Conservation (phyloP, 2,888 invertebrate genomes). For the Drosophila prostipennis region DNA sequence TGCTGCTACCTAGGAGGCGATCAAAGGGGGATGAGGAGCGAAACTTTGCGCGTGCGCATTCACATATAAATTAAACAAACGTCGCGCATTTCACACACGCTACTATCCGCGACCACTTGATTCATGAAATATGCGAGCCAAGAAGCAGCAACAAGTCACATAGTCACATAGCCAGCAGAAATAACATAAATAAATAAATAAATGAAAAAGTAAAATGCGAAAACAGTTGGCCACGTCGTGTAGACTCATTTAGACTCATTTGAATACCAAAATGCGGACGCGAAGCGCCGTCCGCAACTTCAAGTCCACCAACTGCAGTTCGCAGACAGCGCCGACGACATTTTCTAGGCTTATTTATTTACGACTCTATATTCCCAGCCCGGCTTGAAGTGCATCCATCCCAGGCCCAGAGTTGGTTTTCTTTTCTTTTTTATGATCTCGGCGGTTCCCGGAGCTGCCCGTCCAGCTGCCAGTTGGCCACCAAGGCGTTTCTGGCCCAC, state of each 20-base stretch:
- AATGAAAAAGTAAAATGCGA: conserved; percentile 44
- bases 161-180: conserved; percentile 15
- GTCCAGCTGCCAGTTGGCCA: conserved; percentile 32
- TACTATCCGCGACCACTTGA: conserved; percentile 61
- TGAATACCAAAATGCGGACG: conserved; percentile 62
- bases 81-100: conserved; percentile 73
- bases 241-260: conserved; percentile 69
- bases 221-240: conserved; percentile 49
- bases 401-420: conserved; percentile 1
- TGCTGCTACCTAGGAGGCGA: conserved; percentile 40
- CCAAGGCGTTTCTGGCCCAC: conserved; percentile 5
- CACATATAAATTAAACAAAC: conserved; percentile 78
- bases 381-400: conserved; percentile 39
- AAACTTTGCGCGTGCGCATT: conserved; percentile 72
- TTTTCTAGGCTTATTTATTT: conserved; percentile 57
- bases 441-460: conserved; percentile 11
- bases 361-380: conserved; percentile 46
- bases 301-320: conserved; percentile 31
- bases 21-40: neutral
- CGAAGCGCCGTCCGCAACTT: conserved; percentile 45
- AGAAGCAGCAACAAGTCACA: conserved; percentile 61
- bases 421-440: conserved; percentile 36
- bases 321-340: conserved; percentile 34
- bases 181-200: conserved; percentile 43
- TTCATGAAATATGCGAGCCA: conserved; percentile 72